Evolutionary conservation across 2,888 invertebrate genomes (phyloP), one percentile per base, ranked within the genome.

Genomic region (Drosophila algonquin): DNA sequence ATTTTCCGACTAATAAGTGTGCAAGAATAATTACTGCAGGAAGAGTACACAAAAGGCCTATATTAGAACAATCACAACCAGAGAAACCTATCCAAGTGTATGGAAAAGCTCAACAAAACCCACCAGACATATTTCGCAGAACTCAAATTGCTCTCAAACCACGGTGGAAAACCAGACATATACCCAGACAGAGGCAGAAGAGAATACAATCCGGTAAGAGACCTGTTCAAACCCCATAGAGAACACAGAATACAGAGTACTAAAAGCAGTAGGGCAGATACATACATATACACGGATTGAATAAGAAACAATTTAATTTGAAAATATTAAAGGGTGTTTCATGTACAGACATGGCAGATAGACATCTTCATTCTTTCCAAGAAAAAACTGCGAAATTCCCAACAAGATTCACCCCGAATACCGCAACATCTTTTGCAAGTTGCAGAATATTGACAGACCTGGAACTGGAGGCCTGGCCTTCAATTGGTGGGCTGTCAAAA

Each of bases 121-220:
- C 18, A 21, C 2, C 10, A 2, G 18, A 51, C 8, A 51, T 18
- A n/a, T 24, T 61, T 51, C n/a, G 14, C 14, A 35, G 5, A 8
- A 54, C 44, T 44, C 3, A 50, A 69, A 59, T 30, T 24, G 18
- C 21, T 45, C 16, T 47, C 45, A 0, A 40, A 57, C 35, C 68
- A 62, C 63, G 54, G 76, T 71, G 73, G 53, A 68, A 56, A 53
- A 70, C 30, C 24, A 60, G 2, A 46, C 24, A 21, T 3, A 18
- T 21, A 21, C 40, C 21, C 44, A 48, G 18, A 21, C 48, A 18
- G 30, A 21, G 18, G 14, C 27, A n/a, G n/a, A 27, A 10, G 1
- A 10, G 16, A 18, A 27, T 12, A 50, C 14, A 45, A 64, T 48
- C 59, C 21, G 88, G 86, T 81, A 76, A 87, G 86, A 16, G 40